These are phyloP conservation scores for Drosophila affinis DNA, from an alignment of 2,888 invertebrate species.

Conservation along the genomic window DNA sequence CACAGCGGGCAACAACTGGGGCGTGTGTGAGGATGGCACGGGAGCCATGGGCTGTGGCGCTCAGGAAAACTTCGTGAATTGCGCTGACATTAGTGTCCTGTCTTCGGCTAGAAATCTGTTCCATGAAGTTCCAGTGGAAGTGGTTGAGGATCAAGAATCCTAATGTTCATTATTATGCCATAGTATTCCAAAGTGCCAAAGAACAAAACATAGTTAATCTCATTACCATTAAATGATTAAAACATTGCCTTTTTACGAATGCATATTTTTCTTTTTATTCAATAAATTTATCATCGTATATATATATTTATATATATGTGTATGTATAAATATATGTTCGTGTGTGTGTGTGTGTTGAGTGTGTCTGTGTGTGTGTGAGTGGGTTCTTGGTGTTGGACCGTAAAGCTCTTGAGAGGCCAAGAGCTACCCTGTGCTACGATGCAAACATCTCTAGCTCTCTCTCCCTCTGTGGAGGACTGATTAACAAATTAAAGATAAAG, in stretches of 20 bases:
- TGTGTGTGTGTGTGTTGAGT: slow-evolving; percentile 9
- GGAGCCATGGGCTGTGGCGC: slow-evolving; percentile 84
- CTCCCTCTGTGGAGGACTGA: slow-evolving; percentile 1
- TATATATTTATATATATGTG: slow-evolving; percentile 57
- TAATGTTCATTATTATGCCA: background rate
- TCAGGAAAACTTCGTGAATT: slow-evolving; percentile 85
- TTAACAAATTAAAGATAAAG: slow-evolving; percentile 12
- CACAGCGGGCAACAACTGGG: slow-evolving; percentile 85
- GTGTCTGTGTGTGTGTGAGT: slow-evolving; percentile 21
- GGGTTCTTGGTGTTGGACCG: slow-evolving; percentile 20
- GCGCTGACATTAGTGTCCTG: slow-evolving; percentile 84
- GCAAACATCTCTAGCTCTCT: background rate
- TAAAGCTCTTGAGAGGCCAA: slow-evolving; percentile 5
- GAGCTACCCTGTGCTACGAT: slow-evolving; percentile 8
- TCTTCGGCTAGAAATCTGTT: slow-evolving; percentile 38
- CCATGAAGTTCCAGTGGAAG: slow-evolving; percentile 21
- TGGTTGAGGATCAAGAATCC: slow-evolving; percentile 1
- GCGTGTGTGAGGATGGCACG: slow-evolving; percentile 83
- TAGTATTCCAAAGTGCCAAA: too few species aligned
- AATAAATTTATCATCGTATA: slow-evolving; percentile 65
- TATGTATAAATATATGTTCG: slow-evolving; percentile 17
- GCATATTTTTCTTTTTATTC: slow-evolving; percentile 71
- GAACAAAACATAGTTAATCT: slow-evolving; percentile 19
- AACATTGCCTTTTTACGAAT: slow-evolving; percentile 44
- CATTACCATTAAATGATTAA: slow-evolving; percentile 47